phyloP scores from a whole-genome alignment of 2,113 vertebrate species.

The Bettongia penicillata region DNA sequence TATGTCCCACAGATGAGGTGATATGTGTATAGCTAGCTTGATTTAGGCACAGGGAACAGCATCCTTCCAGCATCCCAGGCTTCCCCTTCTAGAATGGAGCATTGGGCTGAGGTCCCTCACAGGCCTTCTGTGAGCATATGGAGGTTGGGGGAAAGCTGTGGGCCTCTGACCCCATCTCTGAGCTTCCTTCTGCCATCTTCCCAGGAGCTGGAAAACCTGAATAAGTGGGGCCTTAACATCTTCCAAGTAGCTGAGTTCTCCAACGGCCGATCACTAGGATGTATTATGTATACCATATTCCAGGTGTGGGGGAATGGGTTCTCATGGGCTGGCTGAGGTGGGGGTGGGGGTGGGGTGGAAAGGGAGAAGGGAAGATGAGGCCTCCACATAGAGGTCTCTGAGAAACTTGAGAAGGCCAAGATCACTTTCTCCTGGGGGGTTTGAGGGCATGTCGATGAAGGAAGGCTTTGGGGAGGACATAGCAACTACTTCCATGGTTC shows the following conservation, averaged over 20 bases:
- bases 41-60: background rate
- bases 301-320: conserved; percentile 84
- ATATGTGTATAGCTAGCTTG: background rate
- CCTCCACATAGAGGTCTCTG: fast-evolving
- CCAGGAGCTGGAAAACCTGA: conserved; percentile 93
- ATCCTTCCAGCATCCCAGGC: background rate
- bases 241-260: conserved; percentile 92
- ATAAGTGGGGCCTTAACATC: conserved; percentile 98
- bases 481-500: background rate
- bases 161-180: conserved; percentile 18
- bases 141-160: background rate
- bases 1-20: background rate
- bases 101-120: background rate
- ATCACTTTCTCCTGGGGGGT: background rate
- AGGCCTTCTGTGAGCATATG: background rate
- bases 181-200: background rate
- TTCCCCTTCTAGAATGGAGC: background rate
- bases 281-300: conserved; percentile 94
- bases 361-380: fast-evolving
- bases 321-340: fast-evolving
- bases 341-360: background rate
- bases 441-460: background rate
- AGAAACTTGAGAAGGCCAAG: no score
- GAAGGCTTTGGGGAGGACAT: background rate
- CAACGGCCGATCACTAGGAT: conserved; percentile 92